Conservation (phyloP, 30 jellyfish, hydroid and myxozoan species). For the Pseudorhiza aurosa region DNA sequence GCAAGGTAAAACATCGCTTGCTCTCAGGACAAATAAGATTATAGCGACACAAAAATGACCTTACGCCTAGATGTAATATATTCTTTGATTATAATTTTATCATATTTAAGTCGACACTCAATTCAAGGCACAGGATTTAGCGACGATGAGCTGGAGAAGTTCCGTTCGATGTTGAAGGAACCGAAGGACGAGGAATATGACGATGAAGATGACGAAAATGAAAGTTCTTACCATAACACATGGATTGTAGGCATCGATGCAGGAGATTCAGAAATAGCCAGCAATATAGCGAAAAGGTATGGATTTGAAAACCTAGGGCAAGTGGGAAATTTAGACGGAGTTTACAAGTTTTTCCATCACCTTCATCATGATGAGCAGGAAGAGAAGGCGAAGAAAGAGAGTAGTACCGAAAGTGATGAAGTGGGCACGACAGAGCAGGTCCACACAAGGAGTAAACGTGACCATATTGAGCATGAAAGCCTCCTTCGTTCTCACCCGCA, state of each 20-base stretch:
- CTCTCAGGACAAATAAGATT: background rate
- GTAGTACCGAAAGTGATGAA: conserved; percentile 8
- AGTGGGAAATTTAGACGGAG: conserved; percentile 79
- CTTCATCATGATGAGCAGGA: conserved; percentile 36
- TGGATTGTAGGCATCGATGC: conserved; percentile 93
- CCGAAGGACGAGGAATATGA: conserved; percentile 95
- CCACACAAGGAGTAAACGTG: conserved; percentile 67
- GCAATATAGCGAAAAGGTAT: conserved; percentile 69
- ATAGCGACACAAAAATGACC: background rate
- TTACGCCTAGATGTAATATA: background rate
- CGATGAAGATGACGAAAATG: conserved; percentile 52
- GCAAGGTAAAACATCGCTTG: background rate
- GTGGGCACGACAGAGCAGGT: conserved; percentile 16
- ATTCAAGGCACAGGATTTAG: conserved; percentile 1
- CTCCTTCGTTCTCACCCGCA: conserved; percentile 78
- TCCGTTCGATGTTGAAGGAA: conserved; percentile 73
- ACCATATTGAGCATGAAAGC: conserved; percentile 83
- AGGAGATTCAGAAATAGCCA: conserved; percentile 78
- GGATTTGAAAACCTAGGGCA: conserved; percentile 82
- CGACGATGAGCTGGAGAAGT: conserved; percentile 60
- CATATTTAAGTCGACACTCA: background rate
- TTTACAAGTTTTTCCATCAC: conserved; percentile 72
- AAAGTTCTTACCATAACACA: conserved; percentile 66
- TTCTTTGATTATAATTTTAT: background rate
- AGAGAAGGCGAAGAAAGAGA: background rate